Evolutionary conservation across 2,113 vertebrate species (phyloP).

Genomic region (Noturus placidus): DNA sequence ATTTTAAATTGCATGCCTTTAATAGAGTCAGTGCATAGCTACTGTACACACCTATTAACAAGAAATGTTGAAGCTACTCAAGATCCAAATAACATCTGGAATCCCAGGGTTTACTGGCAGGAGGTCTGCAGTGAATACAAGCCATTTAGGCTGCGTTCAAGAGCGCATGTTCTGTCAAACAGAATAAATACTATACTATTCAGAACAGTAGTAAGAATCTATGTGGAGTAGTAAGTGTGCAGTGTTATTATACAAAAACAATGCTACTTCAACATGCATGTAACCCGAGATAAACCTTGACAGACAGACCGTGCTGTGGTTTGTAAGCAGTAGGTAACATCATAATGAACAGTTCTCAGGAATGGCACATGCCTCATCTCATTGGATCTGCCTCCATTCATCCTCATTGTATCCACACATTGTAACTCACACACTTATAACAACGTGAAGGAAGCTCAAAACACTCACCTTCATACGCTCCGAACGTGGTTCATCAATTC

Average conservation of each 20-base stretch:
- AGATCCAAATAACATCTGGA: neutral
- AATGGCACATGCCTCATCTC: neutral
- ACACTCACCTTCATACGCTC: constrained; percentile 36
- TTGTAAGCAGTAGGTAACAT: neutral
- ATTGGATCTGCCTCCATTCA: neutral
- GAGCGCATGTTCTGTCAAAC: neutral
- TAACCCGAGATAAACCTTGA: neutral
- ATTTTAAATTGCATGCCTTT: neutral
- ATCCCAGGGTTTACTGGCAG: neutral
- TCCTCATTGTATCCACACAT: neutral
- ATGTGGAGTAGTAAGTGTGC: neutral
- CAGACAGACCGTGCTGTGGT: neutral
- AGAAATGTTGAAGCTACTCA: neutral
- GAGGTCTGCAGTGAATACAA: neutral
- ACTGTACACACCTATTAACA: neutral
- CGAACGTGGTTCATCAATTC: neutral
- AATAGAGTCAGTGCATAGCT: neutral
- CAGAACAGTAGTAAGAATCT: neutral
- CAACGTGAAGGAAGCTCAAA: neutral
- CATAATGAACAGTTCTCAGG: neutral
- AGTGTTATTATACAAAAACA: neutral
- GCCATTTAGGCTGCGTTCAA: constrained; percentile 3
- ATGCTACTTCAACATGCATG: neutral
- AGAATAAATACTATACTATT: neutral
- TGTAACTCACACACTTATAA: neutral